Percentiles rank a stretch among this genome's conserved stretches.
Conservation (phyloP, 2,888 invertebrate genomes). For the Drosophila pseudotalamancana region DNA sequence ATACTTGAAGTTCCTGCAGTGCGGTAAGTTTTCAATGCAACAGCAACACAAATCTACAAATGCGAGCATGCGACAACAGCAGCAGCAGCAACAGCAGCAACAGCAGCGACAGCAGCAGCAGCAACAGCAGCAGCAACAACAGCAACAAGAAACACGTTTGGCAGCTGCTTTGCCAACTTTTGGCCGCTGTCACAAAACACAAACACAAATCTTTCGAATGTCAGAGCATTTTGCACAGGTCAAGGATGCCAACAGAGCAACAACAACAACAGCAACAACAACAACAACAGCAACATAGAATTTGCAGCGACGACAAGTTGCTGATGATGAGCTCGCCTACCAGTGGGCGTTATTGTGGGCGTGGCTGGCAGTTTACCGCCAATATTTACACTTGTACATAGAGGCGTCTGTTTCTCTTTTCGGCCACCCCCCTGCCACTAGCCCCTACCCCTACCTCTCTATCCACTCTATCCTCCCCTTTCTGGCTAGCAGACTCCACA, state of each 20-base stretch:
- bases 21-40: constrained; percentile 86
- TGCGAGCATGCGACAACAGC: constrained; percentile 17
- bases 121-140: constrained; percentile 14
- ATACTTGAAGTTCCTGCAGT: constrained; percentile 97
- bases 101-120: constrained; percentile 10
- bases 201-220: constrained; percentile 71
- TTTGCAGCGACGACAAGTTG: constrained; percentile 43
- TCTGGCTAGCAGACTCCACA: background rate
- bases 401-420: constrained; percentile 34
- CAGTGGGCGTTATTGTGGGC: constrained; percentile 26
- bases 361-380: constrained; percentile 44
- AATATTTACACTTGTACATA: constrained; percentile 61
- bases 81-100: constrained; percentile 9
- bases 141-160: constrained; percentile 44
- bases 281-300: constrained; percentile 3
- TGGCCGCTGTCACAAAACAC: constrained; percentile 76
- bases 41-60: constrained; percentile 3
- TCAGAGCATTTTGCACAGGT: constrained; percentile 62
- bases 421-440: background rate
- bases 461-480: no score
- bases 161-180: constrained; percentile 73
- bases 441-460: background rate
- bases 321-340: constrained; percentile 35
- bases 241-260: constrained; percentile 59
- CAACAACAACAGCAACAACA: constrained; percentile 5